Evolutionary conservation across 2,113 vertebrate genomes (phyloP).

Genomic region (Barnardius zonarius): DNA sequence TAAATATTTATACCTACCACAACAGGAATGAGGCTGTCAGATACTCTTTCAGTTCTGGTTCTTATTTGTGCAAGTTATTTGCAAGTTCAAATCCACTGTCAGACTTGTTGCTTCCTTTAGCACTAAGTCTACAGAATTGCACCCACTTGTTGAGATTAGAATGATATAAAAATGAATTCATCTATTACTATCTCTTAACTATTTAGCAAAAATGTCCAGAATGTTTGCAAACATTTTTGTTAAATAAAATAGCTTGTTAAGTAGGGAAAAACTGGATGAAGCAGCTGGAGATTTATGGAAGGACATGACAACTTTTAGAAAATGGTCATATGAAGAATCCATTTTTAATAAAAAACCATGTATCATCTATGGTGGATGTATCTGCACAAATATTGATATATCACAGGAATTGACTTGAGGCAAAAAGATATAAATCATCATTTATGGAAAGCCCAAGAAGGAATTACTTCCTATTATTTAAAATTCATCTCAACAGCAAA

Average conservation of each 20-base stretch:
- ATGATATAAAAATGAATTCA: background rate
- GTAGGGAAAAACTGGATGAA: background rate
- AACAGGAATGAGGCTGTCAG: background rate
- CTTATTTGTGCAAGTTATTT: background rate
- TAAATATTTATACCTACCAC: background rate
- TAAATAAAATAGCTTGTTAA: background rate
- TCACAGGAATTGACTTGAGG: conserved; percentile 6
- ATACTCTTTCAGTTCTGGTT: background rate
- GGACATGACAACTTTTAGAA: background rate
- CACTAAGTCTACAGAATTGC: background rate
- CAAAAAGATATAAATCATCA: conserved; percentile 18
- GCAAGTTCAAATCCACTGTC: background rate
- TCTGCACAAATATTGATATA: conserved; percentile 36
- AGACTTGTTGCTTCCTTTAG: background rate
- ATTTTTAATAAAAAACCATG: conserved; percentile 21
- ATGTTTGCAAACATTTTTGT: background rate
- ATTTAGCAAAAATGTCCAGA: background rate
- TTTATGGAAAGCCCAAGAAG: conserved; percentile 18
- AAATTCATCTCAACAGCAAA: conserved; percentile 25
- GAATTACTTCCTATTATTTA: conserved; percentile 25
- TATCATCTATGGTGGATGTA: background rate
- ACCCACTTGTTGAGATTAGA: background rate
- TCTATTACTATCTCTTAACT: background rate
- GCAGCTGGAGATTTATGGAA: background rate
- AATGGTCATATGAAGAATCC: background rate